Evolutionary conservation across 1,140 invertebrate genomes (phyloP).

Genomic region (Sarcophaga peregrina): DNA sequence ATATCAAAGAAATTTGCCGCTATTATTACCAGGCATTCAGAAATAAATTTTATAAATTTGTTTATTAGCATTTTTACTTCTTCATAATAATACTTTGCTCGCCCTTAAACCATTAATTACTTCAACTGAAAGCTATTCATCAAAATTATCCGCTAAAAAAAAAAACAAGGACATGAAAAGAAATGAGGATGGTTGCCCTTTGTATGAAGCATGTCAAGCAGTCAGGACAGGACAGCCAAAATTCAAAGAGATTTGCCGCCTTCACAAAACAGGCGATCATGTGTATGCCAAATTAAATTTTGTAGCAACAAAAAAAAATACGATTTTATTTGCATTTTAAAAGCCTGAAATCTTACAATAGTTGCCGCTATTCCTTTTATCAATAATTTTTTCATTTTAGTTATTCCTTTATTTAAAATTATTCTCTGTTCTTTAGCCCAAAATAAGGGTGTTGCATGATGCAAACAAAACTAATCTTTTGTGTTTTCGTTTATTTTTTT

Average conservation of each 20-base stretch:
- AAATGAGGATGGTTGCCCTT: background rate
- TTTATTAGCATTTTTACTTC: background rate
- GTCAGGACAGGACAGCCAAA: background rate
- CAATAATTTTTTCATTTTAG: no score
- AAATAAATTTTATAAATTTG: background rate
- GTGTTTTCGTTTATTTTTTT: no score
- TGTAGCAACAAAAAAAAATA: background rate
- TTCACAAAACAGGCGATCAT: constrained; percentile 14
- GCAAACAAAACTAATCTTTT: no score
- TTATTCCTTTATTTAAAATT: no score
- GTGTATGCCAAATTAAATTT: background rate
- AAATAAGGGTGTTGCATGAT: background rate
- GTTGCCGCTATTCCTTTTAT: background rate
- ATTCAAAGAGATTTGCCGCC: constrained; percentile 20
- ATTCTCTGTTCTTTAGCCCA: background rate
- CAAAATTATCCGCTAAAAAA: background rate
- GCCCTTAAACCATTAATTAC: background rate
- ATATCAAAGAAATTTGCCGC: constrained; percentile 24
- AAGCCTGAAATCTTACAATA: background rate
- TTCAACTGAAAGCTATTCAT: background rate
- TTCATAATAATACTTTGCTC: background rate
- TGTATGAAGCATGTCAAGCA: background rate
- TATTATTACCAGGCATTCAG: background rate
- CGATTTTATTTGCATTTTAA: background rate
- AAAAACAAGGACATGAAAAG: background rate